phyloP scores from a whole-genome alignment of 2,888 invertebrate genomes.

The Norana najaformis region DNA sequence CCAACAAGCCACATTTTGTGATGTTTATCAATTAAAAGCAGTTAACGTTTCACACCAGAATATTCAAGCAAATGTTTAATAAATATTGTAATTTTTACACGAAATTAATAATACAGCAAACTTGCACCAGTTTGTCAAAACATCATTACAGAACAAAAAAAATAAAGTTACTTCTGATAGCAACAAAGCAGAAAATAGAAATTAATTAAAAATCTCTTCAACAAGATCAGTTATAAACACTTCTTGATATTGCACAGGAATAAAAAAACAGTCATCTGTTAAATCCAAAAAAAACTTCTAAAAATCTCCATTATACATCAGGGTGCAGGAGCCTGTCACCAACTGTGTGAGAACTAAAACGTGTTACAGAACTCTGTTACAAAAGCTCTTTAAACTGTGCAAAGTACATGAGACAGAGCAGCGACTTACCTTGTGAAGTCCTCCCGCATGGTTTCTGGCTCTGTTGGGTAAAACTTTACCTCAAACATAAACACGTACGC shows the following conservation, averaged over 20 bases:
- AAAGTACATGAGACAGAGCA: not conserved
- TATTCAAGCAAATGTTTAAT: not conserved
- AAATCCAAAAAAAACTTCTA: not conserved
- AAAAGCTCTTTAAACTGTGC: not conserved
- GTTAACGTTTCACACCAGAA: not conserved
- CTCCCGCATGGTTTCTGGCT: not conserved
- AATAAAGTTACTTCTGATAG: too few species aligned
- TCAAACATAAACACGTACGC: not conserved
- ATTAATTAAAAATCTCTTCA: not conserved
- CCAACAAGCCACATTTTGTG: not conserved
- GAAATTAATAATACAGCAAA: not conserved
- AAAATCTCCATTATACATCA: not conserved
- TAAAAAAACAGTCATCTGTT: too few species aligned
- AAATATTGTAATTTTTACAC: not conserved
- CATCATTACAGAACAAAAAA: too few species aligned
- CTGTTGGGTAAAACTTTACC: conserved; percentile 20
- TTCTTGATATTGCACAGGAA: not conserved
- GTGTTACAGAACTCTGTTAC: not conserved
- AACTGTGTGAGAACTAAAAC: not conserved
- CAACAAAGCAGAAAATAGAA: not conserved
- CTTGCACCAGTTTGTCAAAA: not conserved
- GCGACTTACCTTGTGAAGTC: not conserved
- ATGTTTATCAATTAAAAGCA: too few species aligned
- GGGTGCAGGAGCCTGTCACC: not conserved
- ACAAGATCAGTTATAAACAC: not conserved